Evolutionary conservation across 92 coral and sea anemone genomes (phyloP).

Genomic region (Plumapathes pennacea): DNA sequence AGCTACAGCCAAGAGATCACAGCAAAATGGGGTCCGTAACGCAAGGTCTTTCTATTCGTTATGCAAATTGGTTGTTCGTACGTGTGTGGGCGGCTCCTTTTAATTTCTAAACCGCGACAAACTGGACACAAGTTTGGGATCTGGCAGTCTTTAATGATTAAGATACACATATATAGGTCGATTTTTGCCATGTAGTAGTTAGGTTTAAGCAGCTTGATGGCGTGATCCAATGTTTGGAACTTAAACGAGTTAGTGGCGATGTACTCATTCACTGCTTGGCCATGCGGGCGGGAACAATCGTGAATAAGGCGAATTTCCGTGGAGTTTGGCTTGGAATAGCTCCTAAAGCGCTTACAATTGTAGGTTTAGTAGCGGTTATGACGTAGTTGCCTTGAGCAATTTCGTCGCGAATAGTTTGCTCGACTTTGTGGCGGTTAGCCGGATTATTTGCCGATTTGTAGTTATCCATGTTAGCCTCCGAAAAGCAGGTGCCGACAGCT

Average conservation of each 20-base stretch:
- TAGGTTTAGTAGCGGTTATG: slow-evolving; percentile 15
- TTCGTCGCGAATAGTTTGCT: not conserved
- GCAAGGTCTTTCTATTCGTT: no score
- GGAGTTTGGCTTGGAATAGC: slow-evolving; percentile 43
- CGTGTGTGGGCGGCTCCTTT: no score
- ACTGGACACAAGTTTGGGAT: no score
- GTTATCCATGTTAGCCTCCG: not conserved
- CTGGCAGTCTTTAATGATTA: no score
- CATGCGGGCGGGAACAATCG: slow-evolving; percentile 37
- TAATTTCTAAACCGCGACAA: no score
- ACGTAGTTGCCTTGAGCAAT: slow-evolving; percentile 18
- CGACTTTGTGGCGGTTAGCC: not conserved
- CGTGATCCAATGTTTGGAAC: slow-evolving; percentile 25
- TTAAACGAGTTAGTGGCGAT: slow-evolving; percentile 8
- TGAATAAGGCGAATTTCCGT: slow-evolving; percentile 28
- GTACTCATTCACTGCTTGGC: slow-evolving; percentile 35
- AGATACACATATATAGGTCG: no score
- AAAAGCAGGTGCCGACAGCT: not conserved
- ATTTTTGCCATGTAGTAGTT: slow-evolving; percentile 35
- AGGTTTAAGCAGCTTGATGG: no score
- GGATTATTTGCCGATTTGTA: not conserved
- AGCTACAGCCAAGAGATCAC: no score
- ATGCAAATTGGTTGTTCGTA: no score
- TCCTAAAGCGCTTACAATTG: slow-evolving; percentile 41
- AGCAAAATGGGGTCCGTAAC: no score